phyloP scores from a whole-genome alignment of 2,797 vertebrate genomes.

The Australoheros facetus region DNA sequence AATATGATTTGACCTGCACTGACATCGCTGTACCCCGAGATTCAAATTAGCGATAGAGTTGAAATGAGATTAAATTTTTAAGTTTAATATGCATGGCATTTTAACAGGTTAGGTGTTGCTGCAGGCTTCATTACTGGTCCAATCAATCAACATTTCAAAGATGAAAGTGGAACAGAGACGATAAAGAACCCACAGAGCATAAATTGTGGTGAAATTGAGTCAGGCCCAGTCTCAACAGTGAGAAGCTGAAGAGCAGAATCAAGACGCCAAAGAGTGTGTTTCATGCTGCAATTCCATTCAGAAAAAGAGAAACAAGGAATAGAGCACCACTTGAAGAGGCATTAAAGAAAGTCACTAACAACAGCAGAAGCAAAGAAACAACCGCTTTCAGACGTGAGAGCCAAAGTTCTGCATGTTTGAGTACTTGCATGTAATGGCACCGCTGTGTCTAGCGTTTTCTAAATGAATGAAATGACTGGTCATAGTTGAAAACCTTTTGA shows the following conservation, averaged over 20 bases:
- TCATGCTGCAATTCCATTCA: not conserved
- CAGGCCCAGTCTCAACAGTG: not conserved
- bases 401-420: not conserved
- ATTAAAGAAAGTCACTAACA: not conserved
- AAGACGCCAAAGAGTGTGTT: not conserved
- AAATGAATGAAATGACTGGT: not conserved
- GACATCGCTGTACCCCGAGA: not conserved
- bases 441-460: not conserved
- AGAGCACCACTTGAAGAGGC: not conserved
- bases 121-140: slow-evolving; percentile 2
- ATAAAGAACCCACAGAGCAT: not conserved
- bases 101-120: not conserved
- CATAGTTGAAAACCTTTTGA: not conserved
- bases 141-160: not conserved
- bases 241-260: not conserved
- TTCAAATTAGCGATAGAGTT: not conserved
- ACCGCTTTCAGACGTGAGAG: not conserved
- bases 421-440: not conserved
- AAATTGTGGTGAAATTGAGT: not conserved
- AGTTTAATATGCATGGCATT: not conserved
- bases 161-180: not conserved
- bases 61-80: not conserved
- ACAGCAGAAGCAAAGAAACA: not conserved
- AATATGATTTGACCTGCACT: not conserved
- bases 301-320: not conserved